Percentiles rank a stretch among this genome's conserved stretches.
phyloP scores from a whole-genome alignment of 2,113 vertebrate genomes.

The Galeopterus variegatus region DNA sequence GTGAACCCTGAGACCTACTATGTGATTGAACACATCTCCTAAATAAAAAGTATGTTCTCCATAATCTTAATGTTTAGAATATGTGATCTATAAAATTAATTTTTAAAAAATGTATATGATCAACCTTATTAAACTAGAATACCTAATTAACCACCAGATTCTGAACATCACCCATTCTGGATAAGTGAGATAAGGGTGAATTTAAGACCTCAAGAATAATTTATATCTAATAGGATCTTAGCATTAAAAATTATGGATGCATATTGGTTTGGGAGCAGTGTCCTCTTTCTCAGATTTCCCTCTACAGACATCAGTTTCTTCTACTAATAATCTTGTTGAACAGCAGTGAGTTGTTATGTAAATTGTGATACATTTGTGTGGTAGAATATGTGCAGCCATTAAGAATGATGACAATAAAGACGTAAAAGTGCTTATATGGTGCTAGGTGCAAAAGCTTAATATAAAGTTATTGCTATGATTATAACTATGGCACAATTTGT shows the following conservation, averaged over 20 bases:
- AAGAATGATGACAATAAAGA: neutral
- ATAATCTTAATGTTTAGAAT: neutral
- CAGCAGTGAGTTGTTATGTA: neutral
- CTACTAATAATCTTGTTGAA: neutral
- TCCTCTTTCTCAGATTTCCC: neutral
- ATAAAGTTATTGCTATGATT: neutral
- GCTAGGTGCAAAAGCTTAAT: neutral
- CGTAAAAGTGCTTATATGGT: neutral
- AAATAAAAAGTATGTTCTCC: neutral
- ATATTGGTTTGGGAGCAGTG: neutral
- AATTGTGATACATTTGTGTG: neutral
- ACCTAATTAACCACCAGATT: neutral
- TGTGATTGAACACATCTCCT: neutral
- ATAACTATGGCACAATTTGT: neutral
- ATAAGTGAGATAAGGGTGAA: neutral
- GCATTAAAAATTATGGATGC: neutral
- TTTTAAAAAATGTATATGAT: neutral
- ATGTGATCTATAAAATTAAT: neutral
- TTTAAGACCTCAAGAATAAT: constrained; percentile 21
- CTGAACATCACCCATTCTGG: neutral
- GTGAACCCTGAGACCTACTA: neutral
- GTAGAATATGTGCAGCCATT: too few species aligned
- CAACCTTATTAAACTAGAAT: neutral
- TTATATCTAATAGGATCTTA: neutral
- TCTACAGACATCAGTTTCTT: neutral